Percentiles rank a stretch among this genome's conserved stretches.
phyloP scores from a whole-genome alignment of 2,888 invertebrate species.

The Drosophila paramelanica region DNA sequence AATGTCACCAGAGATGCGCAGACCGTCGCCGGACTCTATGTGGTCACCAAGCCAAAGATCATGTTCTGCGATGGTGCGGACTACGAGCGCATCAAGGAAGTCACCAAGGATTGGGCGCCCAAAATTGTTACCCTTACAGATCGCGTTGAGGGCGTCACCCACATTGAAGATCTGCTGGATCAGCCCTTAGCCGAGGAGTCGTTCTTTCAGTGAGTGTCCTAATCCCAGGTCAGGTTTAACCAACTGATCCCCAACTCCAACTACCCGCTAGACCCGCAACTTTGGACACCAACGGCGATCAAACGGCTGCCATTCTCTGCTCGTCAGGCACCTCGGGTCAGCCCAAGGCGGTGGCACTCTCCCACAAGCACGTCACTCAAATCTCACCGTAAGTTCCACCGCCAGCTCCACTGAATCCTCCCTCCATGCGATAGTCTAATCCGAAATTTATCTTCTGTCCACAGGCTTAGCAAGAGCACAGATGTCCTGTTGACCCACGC shows the following conservation, averaged over 20 bases:
- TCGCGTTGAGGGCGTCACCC: conserved; percentile 40
- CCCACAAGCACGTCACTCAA: conserved; percentile 41
- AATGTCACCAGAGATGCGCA: conserved; percentile 41
- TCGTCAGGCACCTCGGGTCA: conserved; percentile 75
- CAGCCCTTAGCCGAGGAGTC: conserved; percentile 36
- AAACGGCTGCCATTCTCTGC: conserved; percentile 63
- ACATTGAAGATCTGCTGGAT: conserved; percentile 49
- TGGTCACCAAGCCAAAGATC: conserved; percentile 63
- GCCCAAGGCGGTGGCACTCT: conserved; percentile 68
- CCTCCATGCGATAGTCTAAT: accelerated
- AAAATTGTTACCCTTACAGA: conserved; percentile 51
- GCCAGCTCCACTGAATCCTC: accelerated
- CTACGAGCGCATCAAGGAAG: conserved; percentile 56
- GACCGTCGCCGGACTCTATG: conserved; percentile 42
- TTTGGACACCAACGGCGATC: conserved; percentile 41
- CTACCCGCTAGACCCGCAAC: conserved; percentile 31
- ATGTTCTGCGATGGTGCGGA: conserved; percentile 67
- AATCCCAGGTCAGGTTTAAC: no score
- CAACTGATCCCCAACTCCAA: background rate
- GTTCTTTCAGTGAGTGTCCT: conserved; percentile 39
- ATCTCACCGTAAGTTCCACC: conserved; percentile 39
- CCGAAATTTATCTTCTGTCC: accelerated
- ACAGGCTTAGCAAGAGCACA: conserved; percentile 44
- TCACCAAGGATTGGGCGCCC: conserved; percentile 51
- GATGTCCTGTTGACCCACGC: conserved; percentile 59